Conservation (phyloP, 1,140 invertebrate species). For the Ceratina australensis region DNA sequence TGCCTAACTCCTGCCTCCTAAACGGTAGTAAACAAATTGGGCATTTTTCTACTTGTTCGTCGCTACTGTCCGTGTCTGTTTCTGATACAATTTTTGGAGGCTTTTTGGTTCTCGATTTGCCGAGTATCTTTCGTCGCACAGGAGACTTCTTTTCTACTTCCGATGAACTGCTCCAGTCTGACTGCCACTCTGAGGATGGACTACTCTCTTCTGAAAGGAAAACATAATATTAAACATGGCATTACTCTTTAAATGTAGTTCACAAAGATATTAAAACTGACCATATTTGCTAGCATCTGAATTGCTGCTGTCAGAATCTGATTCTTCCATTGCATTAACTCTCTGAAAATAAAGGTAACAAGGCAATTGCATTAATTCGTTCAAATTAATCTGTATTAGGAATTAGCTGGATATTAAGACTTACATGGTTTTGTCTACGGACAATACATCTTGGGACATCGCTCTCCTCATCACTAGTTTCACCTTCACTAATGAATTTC, state of each 20-base stretch:
- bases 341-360: constrained; percentile 59
- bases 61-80: constrained; percentile 81
- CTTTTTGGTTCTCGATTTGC: constrained; percentile 45
- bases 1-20: constrained; percentile 87
- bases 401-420: constrained; percentile 18
- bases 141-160: constrained; percentile 51
- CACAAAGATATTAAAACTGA: constrained; percentile 42
- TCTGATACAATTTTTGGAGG: constrained; percentile 39
- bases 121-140: constrained; percentile 35
- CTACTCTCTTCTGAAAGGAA: constrained; percentile 29
- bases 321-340: constrained; percentile 72
- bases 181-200: constrained; percentile 69
- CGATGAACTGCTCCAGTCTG: constrained; percentile 73
- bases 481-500: constrained; percentile 72
- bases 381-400: constrained; percentile 1
- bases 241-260: not conserved
- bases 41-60: constrained; percentile 88
- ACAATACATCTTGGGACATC: constrained; percentile 69
- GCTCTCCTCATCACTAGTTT: constrained; percentile 73
- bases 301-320: constrained; percentile 61
- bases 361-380: no score
- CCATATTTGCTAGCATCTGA: constrained; percentile 55
- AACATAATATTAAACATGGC: not conserved
- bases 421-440: constrained; percentile 70
- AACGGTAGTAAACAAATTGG: constrained; percentile 90